phyloP scores from a whole-genome alignment of 1,140 invertebrate genomes.

The Papilio dardanus region DNA sequence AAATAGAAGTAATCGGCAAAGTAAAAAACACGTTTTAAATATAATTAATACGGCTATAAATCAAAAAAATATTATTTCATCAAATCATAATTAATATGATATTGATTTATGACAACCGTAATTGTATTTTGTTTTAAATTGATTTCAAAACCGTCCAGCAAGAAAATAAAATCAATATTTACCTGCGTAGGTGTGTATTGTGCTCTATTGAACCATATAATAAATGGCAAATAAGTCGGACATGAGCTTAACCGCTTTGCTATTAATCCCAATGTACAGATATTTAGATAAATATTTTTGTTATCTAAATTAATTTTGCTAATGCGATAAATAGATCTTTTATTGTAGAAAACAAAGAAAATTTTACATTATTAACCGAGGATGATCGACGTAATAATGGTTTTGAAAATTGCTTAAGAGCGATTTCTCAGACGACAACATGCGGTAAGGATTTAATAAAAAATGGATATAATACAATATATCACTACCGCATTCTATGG shows the following conservation, averaged over 20 bases:
- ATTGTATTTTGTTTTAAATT: slow-evolving; percentile 20
- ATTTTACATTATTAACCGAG: background rate
- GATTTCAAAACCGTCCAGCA: background rate
- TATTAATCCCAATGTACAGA: slow-evolving; percentile 19
- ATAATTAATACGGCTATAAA: background rate
- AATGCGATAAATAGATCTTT: slow-evolving; percentile 13
- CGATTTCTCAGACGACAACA: background rate
- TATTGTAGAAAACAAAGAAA: background rate
- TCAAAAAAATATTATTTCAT: background rate
- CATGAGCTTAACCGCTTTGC: slow-evolving; percentile 11
- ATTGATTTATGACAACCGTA: slow-evolving; percentile 8
- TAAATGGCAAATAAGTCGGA: background rate
- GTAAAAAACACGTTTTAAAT: slow-evolving; percentile 1
- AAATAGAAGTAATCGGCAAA: background rate
- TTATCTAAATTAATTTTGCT: background rate
- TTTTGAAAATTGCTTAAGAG: background rate
- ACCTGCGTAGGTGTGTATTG: slow-evolving; percentile 8
- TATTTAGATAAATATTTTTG: slow-evolving; percentile 12
- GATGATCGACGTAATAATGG: background rate
- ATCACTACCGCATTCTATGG: too few species aligned
- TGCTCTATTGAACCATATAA: background rate
- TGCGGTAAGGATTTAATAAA: background rate
- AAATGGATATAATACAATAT: too few species aligned
- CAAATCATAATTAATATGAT: background rate
- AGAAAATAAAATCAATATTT: slow-evolving; percentile 16